Conservation (phyloP, 2,797 vertebrate genomes). For the Apodemus agrarius region DNA sequence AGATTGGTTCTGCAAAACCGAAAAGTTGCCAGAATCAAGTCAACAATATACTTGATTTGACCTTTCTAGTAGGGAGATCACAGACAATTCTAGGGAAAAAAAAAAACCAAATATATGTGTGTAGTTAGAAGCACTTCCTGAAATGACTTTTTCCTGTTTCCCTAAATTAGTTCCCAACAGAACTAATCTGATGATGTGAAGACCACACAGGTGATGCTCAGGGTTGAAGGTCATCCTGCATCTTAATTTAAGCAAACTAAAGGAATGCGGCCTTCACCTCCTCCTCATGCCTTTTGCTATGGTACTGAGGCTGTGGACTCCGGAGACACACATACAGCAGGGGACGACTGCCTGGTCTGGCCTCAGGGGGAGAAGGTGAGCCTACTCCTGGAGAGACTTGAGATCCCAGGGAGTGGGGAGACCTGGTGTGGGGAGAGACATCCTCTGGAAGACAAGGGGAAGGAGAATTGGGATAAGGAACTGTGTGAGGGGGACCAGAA, state of each 20-base stretch:
- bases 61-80: neutral
- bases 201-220: neutral
- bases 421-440: no score
- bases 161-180: neutral
- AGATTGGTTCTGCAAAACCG: neutral
- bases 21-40: neutral
- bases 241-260: neutral
- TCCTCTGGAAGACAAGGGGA: no score
- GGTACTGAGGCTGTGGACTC: neutral
- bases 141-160: neutral
- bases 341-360: neutral
- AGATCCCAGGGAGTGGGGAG: neutral
- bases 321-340: neutral
- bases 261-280: neutral
- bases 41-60: neutral
- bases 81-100: neutral
- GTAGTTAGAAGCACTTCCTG: no score
- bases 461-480: neutral
- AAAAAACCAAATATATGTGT: constrained; percentile 29
- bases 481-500: neutral
- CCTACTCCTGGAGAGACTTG: neutral
- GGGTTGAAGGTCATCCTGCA: neutral
- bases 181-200: neutral
- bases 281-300: neutral
- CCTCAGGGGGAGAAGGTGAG: neutral